These are phyloP conservation scores for Reticulitermes lucifugus DNA, from an alignment of 2,888 invertebrate genomes.

Conservation along the genomic window DNA sequence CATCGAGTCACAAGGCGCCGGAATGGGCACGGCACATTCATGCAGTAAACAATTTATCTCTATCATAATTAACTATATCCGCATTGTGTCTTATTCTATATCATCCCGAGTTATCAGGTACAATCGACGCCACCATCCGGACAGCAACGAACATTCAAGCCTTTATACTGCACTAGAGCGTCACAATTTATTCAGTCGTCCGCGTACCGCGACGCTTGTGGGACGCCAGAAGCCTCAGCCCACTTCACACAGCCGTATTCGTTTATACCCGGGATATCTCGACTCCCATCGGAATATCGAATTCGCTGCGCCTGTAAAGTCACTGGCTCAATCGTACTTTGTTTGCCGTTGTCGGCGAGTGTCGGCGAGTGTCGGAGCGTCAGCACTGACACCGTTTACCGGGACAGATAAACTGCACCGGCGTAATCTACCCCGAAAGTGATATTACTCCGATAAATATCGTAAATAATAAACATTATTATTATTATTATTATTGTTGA, in stretches of 20 bases:
- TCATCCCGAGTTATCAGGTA: too few relatives aligned
- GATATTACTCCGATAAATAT: too few relatives aligned
- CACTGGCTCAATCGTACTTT: neutral
- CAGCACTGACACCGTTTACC: neutral
- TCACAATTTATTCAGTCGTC: neutral
- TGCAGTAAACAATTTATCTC: too few relatives aligned
- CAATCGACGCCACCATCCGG: neutral
- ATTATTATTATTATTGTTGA: too few relatives aligned
- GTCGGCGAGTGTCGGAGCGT: neutral
- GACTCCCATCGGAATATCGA: conserved; percentile 13
- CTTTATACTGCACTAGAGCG: neutral
- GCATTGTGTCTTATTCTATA: neutral
- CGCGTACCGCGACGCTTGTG: conserved; percentile 9
- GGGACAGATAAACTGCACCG: neutral
- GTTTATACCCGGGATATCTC: conserved; percentile 9
- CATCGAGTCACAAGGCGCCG: too few relatives aligned
- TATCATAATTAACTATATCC: neutral
- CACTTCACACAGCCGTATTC: neutral
- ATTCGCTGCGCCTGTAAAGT: neutral
- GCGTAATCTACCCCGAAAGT: neutral
- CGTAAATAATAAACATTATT: too few relatives aligned
- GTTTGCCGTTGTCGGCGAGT: neutral
- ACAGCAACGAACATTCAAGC: neutral
- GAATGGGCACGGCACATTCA: too few relatives aligned
- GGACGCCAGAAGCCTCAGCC: neutral